Conservation (phyloP, 2,888 invertebrate species). For the Ormyrus rosae region DNA sequence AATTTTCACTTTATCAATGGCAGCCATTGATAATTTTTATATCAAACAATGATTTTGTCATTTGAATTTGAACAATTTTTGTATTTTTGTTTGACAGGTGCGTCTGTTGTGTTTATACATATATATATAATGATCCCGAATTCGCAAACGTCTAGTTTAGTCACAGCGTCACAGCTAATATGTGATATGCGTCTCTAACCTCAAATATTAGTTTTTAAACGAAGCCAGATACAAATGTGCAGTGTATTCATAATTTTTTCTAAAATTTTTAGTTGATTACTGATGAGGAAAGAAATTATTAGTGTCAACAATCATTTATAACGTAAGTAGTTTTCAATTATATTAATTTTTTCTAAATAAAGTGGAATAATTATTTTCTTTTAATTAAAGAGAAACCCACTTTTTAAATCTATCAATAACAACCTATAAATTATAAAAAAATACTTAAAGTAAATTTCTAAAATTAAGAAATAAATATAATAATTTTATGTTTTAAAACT, state of each 20-base stretch:
- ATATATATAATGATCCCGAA: too few relatives aligned
- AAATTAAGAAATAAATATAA: neutral
- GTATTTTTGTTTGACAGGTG: slow-evolving; percentile 34
- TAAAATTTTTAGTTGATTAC: slow-evolving; percentile 22
- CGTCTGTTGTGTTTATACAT: neutral
- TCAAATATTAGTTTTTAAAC: slow-evolving; percentile 36
- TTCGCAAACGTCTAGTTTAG: too few relatives aligned
- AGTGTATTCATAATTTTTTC: neutral
- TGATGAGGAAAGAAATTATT: slow-evolving; percentile 28
- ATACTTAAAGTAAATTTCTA: neutral
- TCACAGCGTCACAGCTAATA: too few relatives aligned
- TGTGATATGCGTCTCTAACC: slow-evolving; percentile 37
- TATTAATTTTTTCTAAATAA: neutral
- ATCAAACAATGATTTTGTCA: slow-evolving; percentile 52
- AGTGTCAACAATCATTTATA: slow-evolving; percentile 10
- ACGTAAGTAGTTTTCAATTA: slow-evolving; percentile 8
- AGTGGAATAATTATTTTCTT: neutral
- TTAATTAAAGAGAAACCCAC: neutral
- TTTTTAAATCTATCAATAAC: neutral
- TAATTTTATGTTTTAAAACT: neutral
- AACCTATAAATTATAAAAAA: too few relatives aligned
- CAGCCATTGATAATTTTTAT: slow-evolving; percentile 80
- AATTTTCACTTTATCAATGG: slow-evolving; percentile 92
- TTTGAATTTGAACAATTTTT: slow-evolving; percentile 69
- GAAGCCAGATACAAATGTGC: slow-evolving; percentile 29